A percentile compares a stretch with the other conserved stretches of the same genome.
These are phyloP conservation scores for Clarias batrachus DNA, from an alignment of 2,113 vertebrate species.

Conservation along the genomic window DNA sequence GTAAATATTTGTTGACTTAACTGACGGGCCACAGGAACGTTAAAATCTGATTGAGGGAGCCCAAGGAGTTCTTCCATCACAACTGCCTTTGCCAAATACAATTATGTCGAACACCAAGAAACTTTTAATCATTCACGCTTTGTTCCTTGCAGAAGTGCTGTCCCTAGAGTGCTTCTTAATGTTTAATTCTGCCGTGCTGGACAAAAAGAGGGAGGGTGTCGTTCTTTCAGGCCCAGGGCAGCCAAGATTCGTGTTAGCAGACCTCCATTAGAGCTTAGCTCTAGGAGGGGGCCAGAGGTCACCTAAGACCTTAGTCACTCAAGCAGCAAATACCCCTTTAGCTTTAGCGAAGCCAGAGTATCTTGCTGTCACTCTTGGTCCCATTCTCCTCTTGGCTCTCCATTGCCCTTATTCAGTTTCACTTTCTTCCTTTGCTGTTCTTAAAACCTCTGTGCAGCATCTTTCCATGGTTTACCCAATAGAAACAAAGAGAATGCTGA, in stretches of 20 bases:
- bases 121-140: slow-evolving; percentile 47
- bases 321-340: slow-evolving; percentile 44
- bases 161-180: slow-evolving; percentile 46
- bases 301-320: slow-evolving; percentile 46
- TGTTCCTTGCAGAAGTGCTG: slow-evolving; percentile 41
- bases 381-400: slow-evolving; percentile 10
- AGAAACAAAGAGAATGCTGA: slow-evolving; percentile 13
- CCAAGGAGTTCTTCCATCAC: slow-evolving; percentile 39
- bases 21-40: slow-evolving; percentile 60
- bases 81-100: slow-evolving; percentile 51
- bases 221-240: slow-evolving; percentile 29
- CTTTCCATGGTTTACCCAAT: slow-evolving; percentile 14
- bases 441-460: slow-evolving; percentile 1
- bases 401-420: slow-evolving; percentile 1
- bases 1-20: slow-evolving; percentile 69
- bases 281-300: slow-evolving; percentile 44
- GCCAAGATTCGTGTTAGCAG: slow-evolving; percentile 43
- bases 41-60: slow-evolving; percentile 58
- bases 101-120: slow-evolving; percentile 45
- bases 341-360: slow-evolving; percentile 31
- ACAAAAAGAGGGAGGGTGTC: slow-evolving; percentile 34
- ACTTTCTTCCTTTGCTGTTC: slow-evolving; percentile 11
- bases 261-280: slow-evolving; percentile 41
- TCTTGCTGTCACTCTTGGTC: slow-evolving; percentile 31
- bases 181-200: slow-evolving; percentile 40